phyloP scores from a whole-genome alignment of 2,888 invertebrate species.

The Bhutanitis thaidina region DNA sequence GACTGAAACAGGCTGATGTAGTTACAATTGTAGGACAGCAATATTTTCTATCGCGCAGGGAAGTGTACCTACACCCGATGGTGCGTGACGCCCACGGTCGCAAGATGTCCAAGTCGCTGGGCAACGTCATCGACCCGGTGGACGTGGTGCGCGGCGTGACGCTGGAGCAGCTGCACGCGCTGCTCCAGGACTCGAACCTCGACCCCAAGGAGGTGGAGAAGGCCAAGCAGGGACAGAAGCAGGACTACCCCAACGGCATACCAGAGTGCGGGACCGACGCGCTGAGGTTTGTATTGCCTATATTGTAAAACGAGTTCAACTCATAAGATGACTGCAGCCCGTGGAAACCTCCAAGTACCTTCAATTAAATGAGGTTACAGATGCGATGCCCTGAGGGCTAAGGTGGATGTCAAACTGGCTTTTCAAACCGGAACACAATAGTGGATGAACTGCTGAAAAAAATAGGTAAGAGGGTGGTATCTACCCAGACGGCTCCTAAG shows the following conservation, averaged over 20 bases:
- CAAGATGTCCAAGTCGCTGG: constrained; percentile 99
- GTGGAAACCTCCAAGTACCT: too few species aligned
- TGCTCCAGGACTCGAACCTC: constrained; percentile 88
- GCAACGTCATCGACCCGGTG: constrained; percentile 98
- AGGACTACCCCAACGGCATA: constrained; percentile 93
- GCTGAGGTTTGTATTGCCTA: constrained; percentile 84
- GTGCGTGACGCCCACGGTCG: constrained; percentile 98
- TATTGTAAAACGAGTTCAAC: too few species aligned
- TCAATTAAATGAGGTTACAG: too few species aligned
- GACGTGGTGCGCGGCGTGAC: constrained; percentile 95
- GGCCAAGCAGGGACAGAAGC: constrained; percentile 87
- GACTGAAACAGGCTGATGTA: too few species aligned
- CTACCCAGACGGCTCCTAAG: too few species aligned
- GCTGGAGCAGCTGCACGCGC: constrained; percentile 87
- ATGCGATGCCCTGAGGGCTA: too few species aligned
- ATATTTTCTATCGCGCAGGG: constrained; percentile 55
- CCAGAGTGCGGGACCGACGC: constrained; percentile 98
- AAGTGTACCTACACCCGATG: constrained; percentile 97
- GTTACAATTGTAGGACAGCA: too few species aligned
- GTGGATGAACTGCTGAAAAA: too few species aligned
- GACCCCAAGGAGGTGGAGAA: constrained; percentile 90
- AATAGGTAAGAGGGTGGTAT: too few species aligned
- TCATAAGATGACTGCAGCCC: too few species aligned
- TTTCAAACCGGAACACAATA: too few species aligned
- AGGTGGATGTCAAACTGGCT: too few species aligned